Conservation (phyloP, 2,888 invertebrate species). For the Hesperia comma region DNA sequence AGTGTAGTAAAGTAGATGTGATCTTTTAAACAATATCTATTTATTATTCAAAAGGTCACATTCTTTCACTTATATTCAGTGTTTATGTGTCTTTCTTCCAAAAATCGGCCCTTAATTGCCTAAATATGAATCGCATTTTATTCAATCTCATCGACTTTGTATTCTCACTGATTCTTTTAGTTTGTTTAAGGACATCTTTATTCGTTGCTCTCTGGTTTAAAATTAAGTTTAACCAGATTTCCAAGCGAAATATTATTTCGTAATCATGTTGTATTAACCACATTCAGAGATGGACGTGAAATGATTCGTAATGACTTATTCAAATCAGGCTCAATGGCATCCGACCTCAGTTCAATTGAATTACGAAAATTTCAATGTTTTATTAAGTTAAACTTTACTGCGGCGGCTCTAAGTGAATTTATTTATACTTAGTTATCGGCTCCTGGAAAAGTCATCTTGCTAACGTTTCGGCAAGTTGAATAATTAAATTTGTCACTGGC, state of each 20-base stretch:
- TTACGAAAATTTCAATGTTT: slow-evolving; percentile 82
- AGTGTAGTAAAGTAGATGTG: too few species aligned
- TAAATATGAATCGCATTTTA: too few species aligned
- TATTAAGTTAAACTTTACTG: slow-evolving; percentile 83
- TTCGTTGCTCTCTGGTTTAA: too few species aligned
- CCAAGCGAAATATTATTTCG: slow-evolving; percentile 14
- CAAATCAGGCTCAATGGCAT: slow-evolving; percentile 72
- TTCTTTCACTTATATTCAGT: too few species aligned
- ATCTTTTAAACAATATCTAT: too few species aligned
- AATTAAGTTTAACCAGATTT: too few species aligned
- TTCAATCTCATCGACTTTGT: too few species aligned
- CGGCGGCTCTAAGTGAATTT: slow-evolving; percentile 82
- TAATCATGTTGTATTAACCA: slow-evolving; percentile 32
- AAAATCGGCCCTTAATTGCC: too few species aligned
- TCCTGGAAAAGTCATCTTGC: slow-evolving; percentile 80
- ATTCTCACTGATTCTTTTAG: too few species aligned
- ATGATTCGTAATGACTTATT: slow-evolving; percentile 77
- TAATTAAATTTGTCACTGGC: slow-evolving; percentile 82
- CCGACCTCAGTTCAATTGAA: slow-evolving; percentile 75
- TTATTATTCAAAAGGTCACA: too few species aligned
- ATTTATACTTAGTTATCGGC: slow-evolving; percentile 83
- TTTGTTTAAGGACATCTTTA: too few species aligned
- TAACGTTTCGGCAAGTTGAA: slow-evolving; percentile 83
- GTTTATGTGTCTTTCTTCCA: too few species aligned
- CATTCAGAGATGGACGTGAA: slow-evolving; percentile 53